Percentiles rank a stretch among this genome's conserved stretches.
phyloP scores from a whole-genome alignment of 2,797 vertebrate species.

The Liparis tanakae region DNA sequence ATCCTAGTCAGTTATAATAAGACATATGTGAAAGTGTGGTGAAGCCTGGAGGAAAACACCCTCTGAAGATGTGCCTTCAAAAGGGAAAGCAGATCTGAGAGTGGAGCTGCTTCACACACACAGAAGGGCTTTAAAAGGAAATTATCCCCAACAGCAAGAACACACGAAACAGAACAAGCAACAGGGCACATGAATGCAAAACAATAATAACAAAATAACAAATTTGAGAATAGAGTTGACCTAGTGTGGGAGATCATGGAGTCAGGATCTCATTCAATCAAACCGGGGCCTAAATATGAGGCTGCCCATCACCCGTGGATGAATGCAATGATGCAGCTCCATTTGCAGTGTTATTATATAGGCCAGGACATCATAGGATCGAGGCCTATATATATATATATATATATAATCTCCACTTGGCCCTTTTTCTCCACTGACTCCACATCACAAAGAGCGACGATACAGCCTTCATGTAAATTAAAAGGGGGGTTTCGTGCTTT shows the following conservation, averaged over 20 bases:
- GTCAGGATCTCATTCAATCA: conserved; percentile 18
- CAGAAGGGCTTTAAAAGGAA: conserved; percentile 34
- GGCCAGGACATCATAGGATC: conserved; percentile 27
- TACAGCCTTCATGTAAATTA: conserved; percentile 13
- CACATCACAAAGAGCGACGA: background rate
- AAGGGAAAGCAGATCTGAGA: conserved; percentile 65
- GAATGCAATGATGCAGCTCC: conserved; percentile 54
- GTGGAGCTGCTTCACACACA: conserved; percentile 32
- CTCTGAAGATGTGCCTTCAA: conserved; percentile 60
- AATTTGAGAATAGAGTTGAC: background rate
- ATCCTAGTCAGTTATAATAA: conserved; percentile 5
- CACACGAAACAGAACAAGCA: conserved; percentile 50
- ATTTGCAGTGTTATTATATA: conserved; percentile 29
- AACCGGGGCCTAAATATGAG: conserved; percentile 54
- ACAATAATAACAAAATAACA: background rate
- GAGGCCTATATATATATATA: conserved; percentile 20
- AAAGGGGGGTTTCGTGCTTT: background rate
- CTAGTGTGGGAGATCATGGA: conserved; percentile 41
- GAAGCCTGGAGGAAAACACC: conserved; percentile 60
- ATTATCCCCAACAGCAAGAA: conserved; percentile 39
- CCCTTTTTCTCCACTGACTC: conserved; percentile 17
- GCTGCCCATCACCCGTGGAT: conserved; percentile 60
- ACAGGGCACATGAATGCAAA: conserved; percentile 45
- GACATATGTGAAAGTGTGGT: conserved; percentile 38
- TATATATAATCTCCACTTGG: conserved; percentile 24